Base-by-base conservation (phyloP, 2,797 vertebrate species). In the Pyrrhura leucotis region DNA sequence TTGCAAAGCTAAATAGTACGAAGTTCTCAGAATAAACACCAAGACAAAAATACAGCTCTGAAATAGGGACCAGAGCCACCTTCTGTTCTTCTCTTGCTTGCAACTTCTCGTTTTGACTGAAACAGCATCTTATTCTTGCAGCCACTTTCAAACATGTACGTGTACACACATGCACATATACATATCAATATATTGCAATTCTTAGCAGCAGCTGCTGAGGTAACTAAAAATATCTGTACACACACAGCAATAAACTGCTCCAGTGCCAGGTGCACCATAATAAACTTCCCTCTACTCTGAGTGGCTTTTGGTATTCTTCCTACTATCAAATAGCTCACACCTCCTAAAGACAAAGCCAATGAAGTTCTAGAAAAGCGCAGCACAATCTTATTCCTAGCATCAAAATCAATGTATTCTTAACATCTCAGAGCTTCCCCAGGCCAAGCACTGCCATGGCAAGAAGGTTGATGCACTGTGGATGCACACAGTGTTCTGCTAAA, bases 121-220 rank as follows among this genome's bases (percentile, higher is more conserved):
- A 71, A 62, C 47, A 56, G 31, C 76, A 12, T 21, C 88, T 78
- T 28, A 50, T 3, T 53, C 66, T 37, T 19, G 39, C 62, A 82
- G 76, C 7, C 91, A 37, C 17, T 50, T 33, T 67, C 61, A 47
- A 44, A 63, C 20, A 50, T 3, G 3, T 14, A 3, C 14, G 16
- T 23, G 28, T 18, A 20, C 14, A 35, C 14, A 25, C 16, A 62
- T 6, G 45, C 12, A 42, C 12, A 59, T 13, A 50, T 12, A 67
- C 12, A 17, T 26, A 62, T 4, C 59, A 83, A 90, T 40, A 75
- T 29, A 53, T 61, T 18, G 62, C 73, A 29, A 33, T 54, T 62
- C 86, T 54, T 68, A 86, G 76, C 85, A 78, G 76, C 84, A 85
- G 69, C 92, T 93, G 28, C 68, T 75, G 73, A 58, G 76, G 74